Base-by-base conservation (phyloP, 2,888 invertebrate genomes). In the Hipparchia sbordonii region DNA sequence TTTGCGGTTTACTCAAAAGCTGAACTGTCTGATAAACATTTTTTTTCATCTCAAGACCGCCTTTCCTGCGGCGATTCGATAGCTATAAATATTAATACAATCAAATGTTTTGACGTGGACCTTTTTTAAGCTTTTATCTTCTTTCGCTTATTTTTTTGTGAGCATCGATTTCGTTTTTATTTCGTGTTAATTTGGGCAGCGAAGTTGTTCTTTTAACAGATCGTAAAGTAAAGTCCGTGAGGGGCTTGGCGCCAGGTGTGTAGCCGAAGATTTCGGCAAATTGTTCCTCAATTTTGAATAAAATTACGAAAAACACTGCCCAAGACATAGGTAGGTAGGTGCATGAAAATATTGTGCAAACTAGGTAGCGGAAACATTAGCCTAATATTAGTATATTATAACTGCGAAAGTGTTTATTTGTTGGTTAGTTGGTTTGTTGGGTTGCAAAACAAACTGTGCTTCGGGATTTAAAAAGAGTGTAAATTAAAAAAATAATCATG, bases 41-140 rank as follows among this genome's bases (percentile, higher is more conserved):
- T 94, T 92, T 93, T 90, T 83, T 80, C 79, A 78, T 79, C 83
- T 81, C 83, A 81, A 85, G 81, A 79, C 74, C 85, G 86, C 85
- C 88, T 90, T 90, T 94, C 94, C 93, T 89, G 90, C 90, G 90
- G 91, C 92, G 89, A 83, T 88, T 86, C 87, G 82, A 84, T 80
- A 84, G 87, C 93, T 91, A 93, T 93, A 93, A 93, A 93, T 93
- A 93, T 93, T 93, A 93, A 93, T 92, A 93, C 93, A 93, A 93
- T 93, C 94, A 93, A 94, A 93, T 94, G 93, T 94, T 93, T 93
- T 93, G 93, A 94, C 94, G 90, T 93, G 89, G 84, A 85, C 91
- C 90, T 92, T 93, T 91, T 93, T 93, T 91, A 93, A 92, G 86
- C 90, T 91, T 89, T 93, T 91, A 91, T 92, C 92, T 92, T 88